Percentiles rank a stretch among this genome's conserved stretches.
Conservation (phyloP, 1,140 invertebrate genomes). For the Copidosoma floridanum region DNA sequence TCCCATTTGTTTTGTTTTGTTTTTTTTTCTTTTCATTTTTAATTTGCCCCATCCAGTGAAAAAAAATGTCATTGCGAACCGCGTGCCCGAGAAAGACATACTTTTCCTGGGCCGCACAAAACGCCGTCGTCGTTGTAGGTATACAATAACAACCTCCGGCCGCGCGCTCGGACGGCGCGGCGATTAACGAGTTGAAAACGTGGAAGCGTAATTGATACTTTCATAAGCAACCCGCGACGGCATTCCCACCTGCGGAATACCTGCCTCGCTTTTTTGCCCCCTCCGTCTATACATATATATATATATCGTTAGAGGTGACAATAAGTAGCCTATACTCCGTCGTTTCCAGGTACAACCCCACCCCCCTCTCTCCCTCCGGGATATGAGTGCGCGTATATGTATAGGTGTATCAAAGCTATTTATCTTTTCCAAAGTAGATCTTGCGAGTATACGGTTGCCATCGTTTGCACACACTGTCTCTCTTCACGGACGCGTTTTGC, state of each 20-base stretch:
- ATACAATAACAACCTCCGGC: too few relatives aligned
- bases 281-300: too few relatives aligned
- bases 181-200: conserved; percentile 48
- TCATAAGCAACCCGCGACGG: conserved; percentile 45
- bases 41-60: background rate
- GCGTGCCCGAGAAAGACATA: background rate
- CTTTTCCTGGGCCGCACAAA: background rate
- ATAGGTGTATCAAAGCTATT: too few relatives aligned
- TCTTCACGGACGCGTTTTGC: too few relatives aligned
- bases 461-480: too few relatives aligned
- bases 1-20: too few relatives aligned
- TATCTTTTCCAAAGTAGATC: too few relatives aligned
- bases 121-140: too few relatives aligned
- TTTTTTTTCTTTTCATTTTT: background rate
- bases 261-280: conserved; percentile 41
- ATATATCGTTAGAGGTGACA: conserved; percentile 55
- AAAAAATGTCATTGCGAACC: too few relatives aligned
- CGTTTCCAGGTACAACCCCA: conserved; percentile 50
- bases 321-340: conserved; percentile 51
- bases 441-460: too few relatives aligned
- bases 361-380: too few relatives aligned
- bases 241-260: conserved; percentile 51
- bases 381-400: too few relatives aligned
- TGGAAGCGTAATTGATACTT: conserved; percentile 54
- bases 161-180: conserved; percentile 32